Conservation (phyloP, 2,797 vertebrate genomes). For the Coilia nasus region DNA sequence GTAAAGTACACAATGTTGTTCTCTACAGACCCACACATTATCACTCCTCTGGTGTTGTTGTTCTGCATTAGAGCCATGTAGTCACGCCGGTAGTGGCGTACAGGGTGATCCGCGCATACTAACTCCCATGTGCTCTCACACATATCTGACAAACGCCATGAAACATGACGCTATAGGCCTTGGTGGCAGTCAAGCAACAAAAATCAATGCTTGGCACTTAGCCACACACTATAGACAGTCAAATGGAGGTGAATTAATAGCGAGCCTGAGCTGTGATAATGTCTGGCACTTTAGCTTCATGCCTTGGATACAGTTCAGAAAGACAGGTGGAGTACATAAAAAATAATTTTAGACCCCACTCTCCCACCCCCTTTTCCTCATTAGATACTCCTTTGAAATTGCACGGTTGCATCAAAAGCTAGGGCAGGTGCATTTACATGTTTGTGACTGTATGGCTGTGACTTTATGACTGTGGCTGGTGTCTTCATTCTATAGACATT, state of each 20-base stretch:
- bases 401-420: background rate
- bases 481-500: background rate
- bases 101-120: background rate
- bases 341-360: background rate
- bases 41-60: background rate
- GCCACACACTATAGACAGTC: conserved; percentile 21
- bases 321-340: background rate
- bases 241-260: conserved; percentile 17
- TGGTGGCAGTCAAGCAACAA: conserved; percentile 20
- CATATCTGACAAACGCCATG: conserved; percentile 1
- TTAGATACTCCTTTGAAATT: background rate
- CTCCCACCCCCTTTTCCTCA: no score
- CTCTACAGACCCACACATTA: background rate
- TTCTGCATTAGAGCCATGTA: background rate
- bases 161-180: conserved; percentile 17
- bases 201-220: conserved; percentile 24
- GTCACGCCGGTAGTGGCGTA: background rate
- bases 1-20: no score
- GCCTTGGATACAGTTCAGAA: background rate
- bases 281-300: background rate
- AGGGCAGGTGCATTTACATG: background rate
- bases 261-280: conserved; percentile 10
- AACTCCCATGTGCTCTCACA: background rate
- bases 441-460: background rate
- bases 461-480: no score